phyloP scores from a whole-genome alignment of 2,888 invertebrate genomes.

The Acleris emargana region DNA sequence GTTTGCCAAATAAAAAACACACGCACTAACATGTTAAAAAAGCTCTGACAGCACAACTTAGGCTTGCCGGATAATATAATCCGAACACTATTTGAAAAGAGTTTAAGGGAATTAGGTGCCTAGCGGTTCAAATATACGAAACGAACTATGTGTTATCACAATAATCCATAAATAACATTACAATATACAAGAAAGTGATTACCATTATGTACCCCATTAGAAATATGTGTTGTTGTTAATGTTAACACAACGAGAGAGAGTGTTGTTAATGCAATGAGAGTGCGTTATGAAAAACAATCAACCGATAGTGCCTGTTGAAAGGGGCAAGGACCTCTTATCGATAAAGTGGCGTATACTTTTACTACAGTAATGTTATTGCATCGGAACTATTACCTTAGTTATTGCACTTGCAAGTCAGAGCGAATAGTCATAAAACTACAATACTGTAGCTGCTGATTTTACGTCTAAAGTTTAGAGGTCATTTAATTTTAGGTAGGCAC shows the following conservation, averaged over 20 bases:
- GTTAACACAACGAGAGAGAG: background rate
- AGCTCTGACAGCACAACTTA: too few relatives aligned
- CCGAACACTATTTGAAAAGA: too few relatives aligned
- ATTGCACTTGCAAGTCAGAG: background rate
- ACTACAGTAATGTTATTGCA: background rate
- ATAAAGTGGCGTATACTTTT: constrained; percentile 1
- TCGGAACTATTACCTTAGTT: background rate
- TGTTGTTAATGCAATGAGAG: background rate
- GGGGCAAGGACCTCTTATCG: constrained; percentile 34
- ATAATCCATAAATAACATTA: too few relatives aligned
- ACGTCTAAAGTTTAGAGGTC: background rate
- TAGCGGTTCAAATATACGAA: too few relatives aligned
- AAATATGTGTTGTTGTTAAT: constrained; percentile 5
- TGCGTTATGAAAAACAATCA: constrained; percentile 19
- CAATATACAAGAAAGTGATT: constrained; percentile 5
- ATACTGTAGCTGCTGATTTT: background rate
- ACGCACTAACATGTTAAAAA: too few relatives aligned
- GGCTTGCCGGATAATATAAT: too few relatives aligned
- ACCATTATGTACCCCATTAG: background rate
- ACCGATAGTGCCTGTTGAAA: constrained; percentile 15
- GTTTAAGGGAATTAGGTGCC: too few relatives aligned
- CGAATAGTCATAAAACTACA: background rate
- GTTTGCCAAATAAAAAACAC: too few relatives aligned
- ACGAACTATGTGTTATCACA: too few relatives aligned
- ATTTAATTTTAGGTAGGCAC: background rate